Evolutionary conservation across 2,888 invertebrate genomes (phyloP), one percentile per base, ranked within the genome.

Genomic region (Selenia dentaria): DNA sequence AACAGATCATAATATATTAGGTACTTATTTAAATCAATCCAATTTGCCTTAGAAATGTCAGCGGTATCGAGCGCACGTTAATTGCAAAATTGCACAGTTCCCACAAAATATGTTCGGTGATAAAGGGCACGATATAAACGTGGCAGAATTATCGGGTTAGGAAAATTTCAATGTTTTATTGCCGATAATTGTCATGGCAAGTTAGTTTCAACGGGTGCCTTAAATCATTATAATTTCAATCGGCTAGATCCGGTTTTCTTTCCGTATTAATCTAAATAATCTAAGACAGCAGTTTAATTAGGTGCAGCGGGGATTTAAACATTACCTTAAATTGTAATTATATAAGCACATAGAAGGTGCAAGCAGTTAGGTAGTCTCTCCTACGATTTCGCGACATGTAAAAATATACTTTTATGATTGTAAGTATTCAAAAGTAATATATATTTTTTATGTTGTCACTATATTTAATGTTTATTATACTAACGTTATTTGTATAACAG

Each of bases 161-260:
- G 47, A 51, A 63, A 67, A 66, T 60, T 51, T 61, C 22, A 57
- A 62, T 51, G 50, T 64, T 71, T 73, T 73, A 74, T 68, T 60
- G 46, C 59, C 22, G 47, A 47, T 69, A 72, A 73, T 67, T 66
- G 58, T 54, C 50, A 60, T 52, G 45, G 5, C 34, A 53, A 40
- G 14, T 27, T 22, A 27, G 20, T 27, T 34, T 25, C 28, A 38
- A 45, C 35, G 28, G 25, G 38, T 12, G 18, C 25, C 5, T 22
- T 28, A 31, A 40, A 20, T 32, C n/a, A 27, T 39, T n/a, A 38
- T 36, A 16, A 24, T 14, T 25, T 16, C 3, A 26, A 26, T 13
- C n/a, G 31, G 6, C 43, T 28, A 10, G 22, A 25, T 10, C 25
- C 10, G 2, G 25, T 24, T 24, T 24, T 24, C 6, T 3, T 24